Base-by-base conservation (phyloP, 92 coral and sea anemone species). In the Meandrina meandrites region DNA sequence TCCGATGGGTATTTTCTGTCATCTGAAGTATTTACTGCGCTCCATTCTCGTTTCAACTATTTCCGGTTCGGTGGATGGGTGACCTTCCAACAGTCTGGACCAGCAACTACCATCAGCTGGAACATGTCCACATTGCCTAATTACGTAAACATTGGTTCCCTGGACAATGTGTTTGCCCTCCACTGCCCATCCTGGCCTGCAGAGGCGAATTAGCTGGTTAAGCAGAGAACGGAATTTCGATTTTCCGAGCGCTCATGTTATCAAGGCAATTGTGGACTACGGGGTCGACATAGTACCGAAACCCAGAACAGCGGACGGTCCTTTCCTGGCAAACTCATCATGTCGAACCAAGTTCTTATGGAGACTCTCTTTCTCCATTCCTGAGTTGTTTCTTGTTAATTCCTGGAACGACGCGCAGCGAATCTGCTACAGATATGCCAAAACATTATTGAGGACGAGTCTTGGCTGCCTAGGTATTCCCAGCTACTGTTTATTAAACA, bases 11-110 rank as follows among this genome's bases (percentile, higher is more conserved):
- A 28, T 53, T 78, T 78, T n/a, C 68, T 78, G 81, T 78, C 81
- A 30, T 78, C 81, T 24, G 81, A 78, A 40, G 81, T 78, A 40
- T 78, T 78, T 51, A 78, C 81, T 32, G 81, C 54, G 30, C 81
- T 78, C 32, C 81, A 78, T 78, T 78, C 81, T 78, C 81, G 81
- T 78, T 78, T 78, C 69, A 78, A 78, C 81, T 78, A 78, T 51
- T 78, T 78, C 31, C 81, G 81, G 42, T 78, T 78, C 69, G 81
- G 81, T 40, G 81, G 81, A 13, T 78, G 81, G 81, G 62, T 78
- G 81, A 78, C 81, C 81, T 78, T 78, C 32, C 81, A 53, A 54
- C 81, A 78, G 57, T 51, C 81, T 78, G 81, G 81, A 50, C 81
- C 81, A 30, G 81, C 81, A 19, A 51, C 81, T 30, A 78, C 81